phyloP scores from a whole-genome alignment of 1,140 invertebrate species.

The Trichonephila clavipes region DNA sequence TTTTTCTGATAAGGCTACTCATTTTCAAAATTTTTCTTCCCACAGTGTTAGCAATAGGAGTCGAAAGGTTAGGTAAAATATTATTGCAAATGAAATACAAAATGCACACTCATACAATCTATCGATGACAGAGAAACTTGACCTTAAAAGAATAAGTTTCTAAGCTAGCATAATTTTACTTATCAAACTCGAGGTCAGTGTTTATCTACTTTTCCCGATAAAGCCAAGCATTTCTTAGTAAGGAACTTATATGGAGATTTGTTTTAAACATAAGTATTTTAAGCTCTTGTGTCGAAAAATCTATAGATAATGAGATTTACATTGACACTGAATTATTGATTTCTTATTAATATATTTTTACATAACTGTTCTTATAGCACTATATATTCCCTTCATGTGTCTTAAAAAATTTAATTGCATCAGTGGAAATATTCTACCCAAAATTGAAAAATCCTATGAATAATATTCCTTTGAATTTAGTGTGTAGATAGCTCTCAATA shows the following conservation, averaged over 20 bases:
- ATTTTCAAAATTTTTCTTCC: background rate
- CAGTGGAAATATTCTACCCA: background rate
- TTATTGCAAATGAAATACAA: conserved; percentile 10
- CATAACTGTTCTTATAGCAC: background rate
- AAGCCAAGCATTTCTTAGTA: conserved; percentile 20
- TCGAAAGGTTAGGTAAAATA: conserved; percentile 51
- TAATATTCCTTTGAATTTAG: too few relatives aligned
- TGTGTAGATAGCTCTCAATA: too few relatives aligned
- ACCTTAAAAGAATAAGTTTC: conserved; percentile 43
- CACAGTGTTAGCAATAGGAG: background rate
- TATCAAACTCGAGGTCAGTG: background rate
- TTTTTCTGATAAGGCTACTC: background rate
- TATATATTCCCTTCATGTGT: background rate
- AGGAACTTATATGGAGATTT: conserved; percentile 21
- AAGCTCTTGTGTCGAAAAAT: background rate
- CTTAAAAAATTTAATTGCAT: background rate
- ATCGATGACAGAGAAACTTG: conserved; percentile 63
- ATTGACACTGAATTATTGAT: background rate
- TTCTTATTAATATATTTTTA: background rate
- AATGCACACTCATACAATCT: background rate
- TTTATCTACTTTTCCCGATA: conserved; percentile 41
- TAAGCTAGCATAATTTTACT: conserved; percentile 54
- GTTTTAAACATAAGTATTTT: background rate
- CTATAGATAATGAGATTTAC: background rate
- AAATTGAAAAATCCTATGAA: too few relatives aligned